phyloP scores from a whole-genome alignment of 2,888 invertebrate genomes.

The Tridacna crocea region DNA sequence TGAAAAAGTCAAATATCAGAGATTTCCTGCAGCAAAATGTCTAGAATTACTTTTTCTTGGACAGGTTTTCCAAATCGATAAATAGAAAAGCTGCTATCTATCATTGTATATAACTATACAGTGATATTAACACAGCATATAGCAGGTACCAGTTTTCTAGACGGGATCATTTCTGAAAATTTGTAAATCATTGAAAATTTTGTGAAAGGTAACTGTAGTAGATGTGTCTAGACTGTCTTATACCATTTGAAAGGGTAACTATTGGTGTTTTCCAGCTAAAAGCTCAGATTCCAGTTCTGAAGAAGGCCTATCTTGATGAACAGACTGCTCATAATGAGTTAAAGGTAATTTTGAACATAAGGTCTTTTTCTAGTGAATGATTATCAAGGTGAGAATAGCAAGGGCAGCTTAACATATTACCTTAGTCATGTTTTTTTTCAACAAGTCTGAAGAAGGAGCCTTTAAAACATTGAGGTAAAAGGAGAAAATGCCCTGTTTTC shows the following conservation, averaged over 20 bases:
- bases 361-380: not conserved
- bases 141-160: no score
- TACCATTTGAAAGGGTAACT: not conserved
- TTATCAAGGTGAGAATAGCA: not conserved
- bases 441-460: not conserved
- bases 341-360: slow-evolving; percentile 83
- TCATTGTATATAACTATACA: no score
- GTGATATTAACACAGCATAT: no score
- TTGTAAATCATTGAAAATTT: no score
- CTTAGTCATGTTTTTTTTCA: not conserved
- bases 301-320: slow-evolving; percentile 96
- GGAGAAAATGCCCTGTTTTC: not conserved
- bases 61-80: no score
- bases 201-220: no score
- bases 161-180: no score
- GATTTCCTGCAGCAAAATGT: no score
- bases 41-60: no score
- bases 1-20: no score
- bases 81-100: no score
- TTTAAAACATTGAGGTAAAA: not conserved
- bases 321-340: slow-evolving; percentile 91
- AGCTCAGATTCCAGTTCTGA: slow-evolving; percentile 95
- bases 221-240: no score
- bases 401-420: not conserved
- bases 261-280: slow-evolving; percentile 88